Conservation (phyloP, 2,888 invertebrate species). For the Erebia epiphron region DNA sequence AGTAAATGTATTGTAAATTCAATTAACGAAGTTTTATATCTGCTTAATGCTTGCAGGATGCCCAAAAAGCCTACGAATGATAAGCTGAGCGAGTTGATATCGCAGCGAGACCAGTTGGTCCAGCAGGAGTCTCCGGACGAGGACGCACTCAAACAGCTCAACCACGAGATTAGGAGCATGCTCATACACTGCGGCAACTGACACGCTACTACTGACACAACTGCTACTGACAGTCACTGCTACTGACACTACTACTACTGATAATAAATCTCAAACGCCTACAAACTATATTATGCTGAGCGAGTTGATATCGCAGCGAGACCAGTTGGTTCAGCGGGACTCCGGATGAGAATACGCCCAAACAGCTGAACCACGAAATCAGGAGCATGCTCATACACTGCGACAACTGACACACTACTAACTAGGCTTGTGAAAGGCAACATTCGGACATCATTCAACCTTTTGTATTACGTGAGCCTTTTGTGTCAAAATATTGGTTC, state of each 20-base stretch:
- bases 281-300: too few species aligned
- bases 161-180: constrained; percentile 78
- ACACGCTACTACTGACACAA: constrained; percentile 30
- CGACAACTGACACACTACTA: constrained; percentile 54
- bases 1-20: too few species aligned
- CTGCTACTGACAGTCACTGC: not conserved
- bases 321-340: not conserved
- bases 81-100: constrained; percentile 69
- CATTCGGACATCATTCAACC: too few species aligned
- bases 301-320: too few species aligned
- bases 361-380: not conserved
- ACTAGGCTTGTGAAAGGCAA: too few species aligned
- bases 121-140: constrained; percentile 77
- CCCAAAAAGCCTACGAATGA: constrained; percentile 68
- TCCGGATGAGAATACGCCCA: too few species aligned
- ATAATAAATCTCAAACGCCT: constrained; percentile 52
- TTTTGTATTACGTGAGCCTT: too few species aligned
- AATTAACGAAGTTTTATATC: not conserved
- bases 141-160: constrained; percentile 69
- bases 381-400: constrained; percentile 42
- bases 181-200: constrained; percentile 70
- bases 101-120: constrained; percentile 74
- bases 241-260: not conserved
- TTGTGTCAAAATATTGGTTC: too few species aligned
- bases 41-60: constrained; percentile 46